These are phyloP conservation scores for Girardinichthys multiradiatus DNA, from an alignment of 2,113 vertebrate species.

Conservation along the genomic window DNA sequence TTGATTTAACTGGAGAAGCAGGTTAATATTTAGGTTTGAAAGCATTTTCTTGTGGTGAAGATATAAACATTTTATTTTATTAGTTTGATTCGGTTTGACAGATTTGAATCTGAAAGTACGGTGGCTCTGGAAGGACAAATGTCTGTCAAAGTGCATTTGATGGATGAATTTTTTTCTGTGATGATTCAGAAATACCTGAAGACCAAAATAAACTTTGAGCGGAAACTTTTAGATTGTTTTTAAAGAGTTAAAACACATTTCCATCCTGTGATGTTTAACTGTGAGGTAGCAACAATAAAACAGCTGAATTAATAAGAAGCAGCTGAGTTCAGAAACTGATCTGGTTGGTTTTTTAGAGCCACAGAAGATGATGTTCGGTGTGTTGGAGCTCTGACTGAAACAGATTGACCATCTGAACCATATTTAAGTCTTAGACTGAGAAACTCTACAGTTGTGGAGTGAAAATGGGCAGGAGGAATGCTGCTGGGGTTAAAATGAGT, in stretches of 20 bases:
- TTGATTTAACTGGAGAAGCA: not conserved
- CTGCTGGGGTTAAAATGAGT: conserved; percentile 71
- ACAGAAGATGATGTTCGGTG: not conserved
- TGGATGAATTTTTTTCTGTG: not conserved
- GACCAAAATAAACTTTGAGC: not conserved
- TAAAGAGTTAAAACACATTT: not conserved
- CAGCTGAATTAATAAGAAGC: not conserved
- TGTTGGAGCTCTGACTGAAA: not conserved
- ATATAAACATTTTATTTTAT: not conserved
- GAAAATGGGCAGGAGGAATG: conserved; percentile 32
- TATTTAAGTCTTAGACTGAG: not conserved
- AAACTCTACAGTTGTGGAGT: not conserved
- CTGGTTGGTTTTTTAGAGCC: not conserved
- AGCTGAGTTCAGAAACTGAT: not conserved
- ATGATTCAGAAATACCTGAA: not conserved
- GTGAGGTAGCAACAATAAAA: not conserved
- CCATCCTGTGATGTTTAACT: not conserved
- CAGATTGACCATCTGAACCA: not conserved
- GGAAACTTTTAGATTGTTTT: not conserved
- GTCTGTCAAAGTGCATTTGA: not conserved
- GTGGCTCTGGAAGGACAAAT: not conserved
- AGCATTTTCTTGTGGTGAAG: not conserved
- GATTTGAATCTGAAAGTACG: not conserved
- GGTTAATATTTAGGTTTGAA: not conserved
- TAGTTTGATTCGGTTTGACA: not conserved